phyloP scores from a whole-genome alignment of 2,113 vertebrate species.

The Ophiodon elongatus region DNA sequence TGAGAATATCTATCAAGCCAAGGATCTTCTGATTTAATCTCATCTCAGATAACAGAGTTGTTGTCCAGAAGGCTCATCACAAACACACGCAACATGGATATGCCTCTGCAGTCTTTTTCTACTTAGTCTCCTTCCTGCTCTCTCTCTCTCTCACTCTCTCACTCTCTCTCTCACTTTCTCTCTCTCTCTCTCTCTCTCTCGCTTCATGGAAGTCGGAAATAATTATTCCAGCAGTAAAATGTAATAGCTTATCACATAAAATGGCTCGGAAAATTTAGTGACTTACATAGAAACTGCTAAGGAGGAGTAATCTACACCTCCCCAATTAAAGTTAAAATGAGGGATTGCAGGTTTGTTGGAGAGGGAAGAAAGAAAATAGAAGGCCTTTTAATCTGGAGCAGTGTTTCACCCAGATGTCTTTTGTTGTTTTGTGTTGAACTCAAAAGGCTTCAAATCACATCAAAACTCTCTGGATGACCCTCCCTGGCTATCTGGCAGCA shows the following conservation, averaged over 20 bases:
- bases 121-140: background rate
- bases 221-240: constrained; percentile 44
- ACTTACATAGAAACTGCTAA: constrained; percentile 20
- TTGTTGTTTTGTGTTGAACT: background rate
- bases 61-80: constrained; percentile 63
- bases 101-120: constrained; percentile 37
- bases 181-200: background rate
- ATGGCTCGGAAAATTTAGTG: constrained; percentile 8
- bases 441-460: constrained; percentile 1
- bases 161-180: too few relatives aligned
- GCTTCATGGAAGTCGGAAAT: constrained; percentile 30
- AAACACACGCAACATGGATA: constrained; percentile 66
- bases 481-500: constrained; percentile 1
- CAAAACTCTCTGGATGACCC: background rate
- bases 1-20: constrained; percentile 60
- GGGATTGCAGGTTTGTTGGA: constrained; percentile 3
- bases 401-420: constrained; percentile 13
- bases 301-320: constrained; percentile 4
- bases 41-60: constrained; percentile 70
- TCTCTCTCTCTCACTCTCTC: constrained; percentile 5
- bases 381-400: constrained; percentile 8
- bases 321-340: constrained; percentile 7
- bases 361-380: background rate
- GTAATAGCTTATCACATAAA: constrained; percentile 52
- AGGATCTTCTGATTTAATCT: constrained; percentile 71